These are phyloP conservation scores for Hyaena hyaena DNA, from an alignment of 2,113 vertebrate genomes.

Conservation along the genomic window DNA sequence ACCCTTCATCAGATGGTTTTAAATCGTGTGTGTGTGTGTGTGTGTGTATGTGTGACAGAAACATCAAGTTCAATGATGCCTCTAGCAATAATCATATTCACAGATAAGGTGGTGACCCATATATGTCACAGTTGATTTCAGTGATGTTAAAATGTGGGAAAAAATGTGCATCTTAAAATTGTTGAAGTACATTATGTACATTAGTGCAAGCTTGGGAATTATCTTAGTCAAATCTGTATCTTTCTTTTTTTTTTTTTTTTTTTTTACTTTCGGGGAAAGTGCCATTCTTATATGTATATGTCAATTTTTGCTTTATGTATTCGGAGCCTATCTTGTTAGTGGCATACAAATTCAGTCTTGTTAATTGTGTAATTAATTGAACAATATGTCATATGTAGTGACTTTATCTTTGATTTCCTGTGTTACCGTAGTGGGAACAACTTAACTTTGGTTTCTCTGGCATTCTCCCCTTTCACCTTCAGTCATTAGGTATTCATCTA, in stretches of 20 bases:
- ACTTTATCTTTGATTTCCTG: neutral
- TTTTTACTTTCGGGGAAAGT: neutral
- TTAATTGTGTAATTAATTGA: neutral
- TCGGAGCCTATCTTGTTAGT: neutral
- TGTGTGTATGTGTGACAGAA: neutral
- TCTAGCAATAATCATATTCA: neutral
- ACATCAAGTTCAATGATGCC: too few relatives aligned
- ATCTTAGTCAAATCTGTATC: neutral
- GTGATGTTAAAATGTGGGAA: neutral
- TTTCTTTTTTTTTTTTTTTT: neutral
- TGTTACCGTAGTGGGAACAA: fast-evolving
- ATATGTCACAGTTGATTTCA: neutral
- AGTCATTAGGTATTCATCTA: neutral
- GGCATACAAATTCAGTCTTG: neutral
- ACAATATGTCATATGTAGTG: neutral
- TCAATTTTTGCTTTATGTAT: neutral
- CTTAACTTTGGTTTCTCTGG: neutral
- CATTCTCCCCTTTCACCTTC: neutral
- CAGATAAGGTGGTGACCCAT: neutral
- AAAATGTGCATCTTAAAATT: neutral
- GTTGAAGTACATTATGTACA: neutral
- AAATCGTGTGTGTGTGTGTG: neutral
- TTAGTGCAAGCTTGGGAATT: neutral
- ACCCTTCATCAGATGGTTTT: neutral
- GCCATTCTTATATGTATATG: neutral